Base-by-base conservation (phyloP, 2,888 invertebrate species). In the Drosophila incognita region DNA sequence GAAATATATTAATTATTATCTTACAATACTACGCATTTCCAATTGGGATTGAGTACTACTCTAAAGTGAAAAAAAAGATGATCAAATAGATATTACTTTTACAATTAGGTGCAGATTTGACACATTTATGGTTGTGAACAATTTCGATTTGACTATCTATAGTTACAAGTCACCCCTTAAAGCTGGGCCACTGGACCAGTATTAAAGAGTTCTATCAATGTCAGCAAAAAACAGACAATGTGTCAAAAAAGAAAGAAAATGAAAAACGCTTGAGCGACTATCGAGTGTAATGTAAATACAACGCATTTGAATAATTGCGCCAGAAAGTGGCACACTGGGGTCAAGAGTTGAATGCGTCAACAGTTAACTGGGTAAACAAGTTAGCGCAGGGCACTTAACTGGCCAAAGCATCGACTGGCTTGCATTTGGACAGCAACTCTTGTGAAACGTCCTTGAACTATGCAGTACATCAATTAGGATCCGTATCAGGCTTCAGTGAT, bases 281-380 rank as follows among this genome's bases (percentile, higher is more conserved):
- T 65, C 35, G 66, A 66, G 66, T 35, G 21, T 42, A 31, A 36
- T 36, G 52, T 60, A 82, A 79, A 79, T 68, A 68, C 63, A 79
- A 69, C 31, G 53, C 36, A 36, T 67, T 63, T 79, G 69, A 70
- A 59, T 59, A 54, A 61, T 64, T 56, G 73, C 79, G 6, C n/a
- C 53, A 48, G 61, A 63, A 49, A 68, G 64, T 64, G 70, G 60
- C 52, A 42, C 58, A 13, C 49, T 42, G 53, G 53, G 68, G 74
- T 60, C 61, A 71, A 76, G 72, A 76, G 80, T 72, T 76, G 68
- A 76, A 71, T 58, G 76, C 68, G 60, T 63, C 61, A 79, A 82
- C 60, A 79, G 72, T 68, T 76, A 72, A 67, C 80, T 79, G 76
- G 68, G 64, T 66, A 68, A 76, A 79, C 61, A 51, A 79, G 83